Base-by-base conservation (phyloP, 2,888 invertebrate genomes). In the Deilephila elpenor region DNA sequence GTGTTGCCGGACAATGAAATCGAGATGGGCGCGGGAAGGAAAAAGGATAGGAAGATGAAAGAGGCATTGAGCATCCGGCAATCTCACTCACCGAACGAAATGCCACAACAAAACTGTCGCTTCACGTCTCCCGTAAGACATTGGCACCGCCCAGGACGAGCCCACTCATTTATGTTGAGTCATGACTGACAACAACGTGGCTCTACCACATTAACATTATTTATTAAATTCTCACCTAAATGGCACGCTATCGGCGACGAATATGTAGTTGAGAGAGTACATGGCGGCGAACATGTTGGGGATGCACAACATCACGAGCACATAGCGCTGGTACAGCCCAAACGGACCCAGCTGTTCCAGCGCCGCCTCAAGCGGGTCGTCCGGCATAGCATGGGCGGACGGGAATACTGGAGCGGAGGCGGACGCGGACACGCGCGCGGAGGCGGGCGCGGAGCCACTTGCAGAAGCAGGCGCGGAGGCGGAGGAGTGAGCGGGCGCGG, bases 201-300 rank as follows among this genome's bases (percentile, higher is more conserved):
- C 25, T 25, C 25, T 25, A 25, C 25, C 25, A 25, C 25, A 25
- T 25, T 25, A 25, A 25, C 25, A 25, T 53, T 19, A 29, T n/a
- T n/a, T 5, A 70, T 25, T 32, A 17, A 71, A 32, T 61, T 71
- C 90, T 88, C 82, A 96, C 96, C 96, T 93, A 84, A 95, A 95
- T 0, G 93, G 91, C 74, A 95, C 92, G 79, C 89, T 88, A 73
- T 95, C 95, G 0, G 96, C 95, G 0, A 95, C 95, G 83, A 96
- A 96, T 74, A 95, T 92, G 79, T 95, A 96, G 82, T 94, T 95
- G 71, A 96, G 87, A 3, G 94, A 91, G 82, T 94, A 95, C 88
- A 95, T 93, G 51, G 95, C 94, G 3, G 95, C 89, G 71, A 96
- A 88, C 72, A 95, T 76, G 77, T 94, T 92, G n/a, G 96, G 95